Base-by-base conservation (phyloP, 2,888 invertebrate genomes). In the Cerastis leucographa region DNA sequence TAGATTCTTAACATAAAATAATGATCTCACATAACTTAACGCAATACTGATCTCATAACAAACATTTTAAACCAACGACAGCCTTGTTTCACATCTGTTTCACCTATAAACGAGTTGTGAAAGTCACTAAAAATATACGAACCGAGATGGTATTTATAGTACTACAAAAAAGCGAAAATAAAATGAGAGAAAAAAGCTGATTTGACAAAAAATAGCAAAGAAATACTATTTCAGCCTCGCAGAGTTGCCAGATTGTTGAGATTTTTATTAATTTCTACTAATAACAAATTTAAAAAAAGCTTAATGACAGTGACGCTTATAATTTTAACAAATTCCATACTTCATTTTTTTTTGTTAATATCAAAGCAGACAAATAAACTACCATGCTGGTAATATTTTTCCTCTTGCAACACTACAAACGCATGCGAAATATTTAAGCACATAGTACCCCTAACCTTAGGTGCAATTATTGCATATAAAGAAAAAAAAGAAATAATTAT, bases 31-130 rank as follows among this genome's bases (percentile, higher is more conserved):
- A 91, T 89, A 92, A 92, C 90, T 89, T 91, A 93, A 94, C 90
- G 90, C 91, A 94, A 95, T 95, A 96, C 95, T 95, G 95, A 94
- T 95, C 91, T 92, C 90, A 87, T 85, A 85, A 86, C 87, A 89
- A 91, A 90, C 91, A 89, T 89, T 75, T 81, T 70, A 78, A 76
- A 83, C 81, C 85, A 88, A 85, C 79, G 89, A 88, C 92, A 92
- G 89, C 89, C 91, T 90, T 90, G 62, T 83, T 91, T 91, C 95
- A 96, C 95, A 96, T 93, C 96, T 96, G 95, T 96, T 96, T 91
- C 96, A 96, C 95, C 96, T 96, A 95, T 94, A 96, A 96, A 96
- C 96, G 93, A 96, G 96, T 92, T 96, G 95, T 93, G 95, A 95
- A 92, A 81, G 80, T 81, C 84, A 85, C 86, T 66, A 56, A 75